Conservation (phyloP, 2,888 invertebrate species). For the Halocaridina rubra region DNA sequence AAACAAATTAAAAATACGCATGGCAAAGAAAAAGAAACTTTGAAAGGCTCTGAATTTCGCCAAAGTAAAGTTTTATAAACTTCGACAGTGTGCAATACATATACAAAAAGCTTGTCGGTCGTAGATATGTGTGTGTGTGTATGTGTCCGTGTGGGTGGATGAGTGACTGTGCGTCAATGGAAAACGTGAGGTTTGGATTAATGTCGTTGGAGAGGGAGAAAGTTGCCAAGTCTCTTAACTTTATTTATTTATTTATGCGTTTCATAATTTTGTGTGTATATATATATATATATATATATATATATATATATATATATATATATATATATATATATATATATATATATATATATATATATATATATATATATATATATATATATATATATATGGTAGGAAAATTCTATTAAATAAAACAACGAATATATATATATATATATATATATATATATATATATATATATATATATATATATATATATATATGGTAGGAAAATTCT, state of each 20-base stretch:
- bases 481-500: no score
- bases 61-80: no score
- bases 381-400: conserved; percentile 19
- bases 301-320: conserved; percentile 23
- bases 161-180: neutral
- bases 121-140: no score
- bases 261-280: neutral
- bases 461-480: no score
- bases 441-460: neutral
- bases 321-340: conserved; percentile 31
- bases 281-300: neutral
- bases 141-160: neutral
- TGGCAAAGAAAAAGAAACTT: no score
- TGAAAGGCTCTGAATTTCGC: no score
- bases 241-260: neutral
- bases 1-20: no score
- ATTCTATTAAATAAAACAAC: no score
- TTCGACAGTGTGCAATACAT: no score
- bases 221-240: neutral
- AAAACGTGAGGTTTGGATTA: neutral
- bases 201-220: no score
- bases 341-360: conserved; percentile 6
- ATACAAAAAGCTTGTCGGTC: no score
- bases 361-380: conserved; percentile 28
- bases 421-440: no score